Evolutionary conservation across 2,888 invertebrate genomes (phyloP).

Genomic region (Pachycephus smyrnensis): DNA sequence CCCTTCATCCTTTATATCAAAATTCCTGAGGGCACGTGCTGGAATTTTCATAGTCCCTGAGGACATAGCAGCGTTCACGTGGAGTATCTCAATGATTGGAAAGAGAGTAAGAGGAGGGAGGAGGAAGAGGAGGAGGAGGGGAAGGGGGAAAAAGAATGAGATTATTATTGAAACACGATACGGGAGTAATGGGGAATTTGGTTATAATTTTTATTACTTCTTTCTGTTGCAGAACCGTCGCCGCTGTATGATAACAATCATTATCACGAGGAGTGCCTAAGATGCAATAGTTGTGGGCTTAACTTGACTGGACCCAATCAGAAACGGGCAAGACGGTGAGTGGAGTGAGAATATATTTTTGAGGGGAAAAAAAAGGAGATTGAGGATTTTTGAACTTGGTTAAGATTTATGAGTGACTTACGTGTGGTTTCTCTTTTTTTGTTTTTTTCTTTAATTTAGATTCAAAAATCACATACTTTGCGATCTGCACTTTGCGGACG

Average conservation of each 20-base stretch:
- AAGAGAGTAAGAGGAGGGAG: constrained; percentile 1
- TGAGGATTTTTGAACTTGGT: neutral
- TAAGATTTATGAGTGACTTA: neutral
- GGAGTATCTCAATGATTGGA: constrained; percentile 19
- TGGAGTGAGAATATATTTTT: neutral
- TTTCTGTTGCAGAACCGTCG: constrained; percentile 81
- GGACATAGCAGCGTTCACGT: neutral
- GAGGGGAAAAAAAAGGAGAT: too few relatives aligned
- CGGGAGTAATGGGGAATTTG: neutral
- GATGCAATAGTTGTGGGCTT: constrained; percentile 95
- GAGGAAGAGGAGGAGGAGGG: neutral
- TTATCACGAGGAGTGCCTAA: constrained; percentile 97
- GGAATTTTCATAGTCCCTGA: constrained; percentile 38
- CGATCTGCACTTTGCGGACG: constrained; percentile 96
- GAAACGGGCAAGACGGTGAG: constrained; percentile 66
- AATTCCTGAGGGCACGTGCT: constrained; percentile 53
- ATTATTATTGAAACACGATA: neutral
- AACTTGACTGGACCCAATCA: constrained; percentile 93
- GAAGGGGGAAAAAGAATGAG: neutral
- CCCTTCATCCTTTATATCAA: constrained; percentile 47
- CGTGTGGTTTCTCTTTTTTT: neutral
- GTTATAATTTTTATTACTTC: constrained; percentile 27
- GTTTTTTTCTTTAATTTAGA: constrained; percentile 57
- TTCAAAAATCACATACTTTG: constrained; percentile 93
- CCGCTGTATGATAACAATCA: constrained; percentile 95